These are phyloP conservation scores for Lydus trimaculatus DNA, from an alignment of 2,888 invertebrate species.

Conservation along the genomic window DNA sequence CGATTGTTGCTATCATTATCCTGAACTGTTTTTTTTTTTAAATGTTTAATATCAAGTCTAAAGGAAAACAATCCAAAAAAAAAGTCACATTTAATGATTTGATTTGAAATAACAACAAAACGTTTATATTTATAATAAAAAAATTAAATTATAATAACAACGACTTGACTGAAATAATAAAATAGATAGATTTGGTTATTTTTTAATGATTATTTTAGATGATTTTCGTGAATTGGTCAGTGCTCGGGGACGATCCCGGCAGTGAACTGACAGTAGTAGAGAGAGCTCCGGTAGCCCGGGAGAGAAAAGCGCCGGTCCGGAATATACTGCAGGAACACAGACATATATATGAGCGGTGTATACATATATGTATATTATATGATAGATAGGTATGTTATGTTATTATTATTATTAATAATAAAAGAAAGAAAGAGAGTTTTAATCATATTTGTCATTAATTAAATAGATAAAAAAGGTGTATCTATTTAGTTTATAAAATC, in stretches of 20 bases:
- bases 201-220: background rate
- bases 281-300: conserved; percentile 56
- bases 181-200: too few species aligned
- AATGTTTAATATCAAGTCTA: too few species aligned
- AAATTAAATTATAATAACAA: too few species aligned
- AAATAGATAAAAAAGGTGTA: conserved; percentile 23
- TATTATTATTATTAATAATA: too few species aligned
- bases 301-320: conserved; percentile 64
- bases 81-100: too few species aligned
- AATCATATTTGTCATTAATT: conserved; percentile 28
- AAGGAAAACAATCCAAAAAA: too few species aligned
- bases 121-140: too few species aligned
- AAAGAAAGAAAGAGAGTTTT: conserved; percentile 3
- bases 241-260: conserved; percentile 55
- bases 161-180: too few species aligned
- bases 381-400: too few species aligned
- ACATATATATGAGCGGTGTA: conserved; percentile 50
- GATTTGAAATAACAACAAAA: too few species aligned
- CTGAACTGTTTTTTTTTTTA: too few species aligned
- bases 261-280: conserved; percentile 49
- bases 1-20: too few species aligned
- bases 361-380: conserved; percentile 21
- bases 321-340: conserved; percentile 54
- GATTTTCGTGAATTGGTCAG: conserved; percentile 24
- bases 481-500: conserved; percentile 10